Conservation (phyloP, 2,888 invertebrate genomes). For the Sialis lutaria region DNA sequence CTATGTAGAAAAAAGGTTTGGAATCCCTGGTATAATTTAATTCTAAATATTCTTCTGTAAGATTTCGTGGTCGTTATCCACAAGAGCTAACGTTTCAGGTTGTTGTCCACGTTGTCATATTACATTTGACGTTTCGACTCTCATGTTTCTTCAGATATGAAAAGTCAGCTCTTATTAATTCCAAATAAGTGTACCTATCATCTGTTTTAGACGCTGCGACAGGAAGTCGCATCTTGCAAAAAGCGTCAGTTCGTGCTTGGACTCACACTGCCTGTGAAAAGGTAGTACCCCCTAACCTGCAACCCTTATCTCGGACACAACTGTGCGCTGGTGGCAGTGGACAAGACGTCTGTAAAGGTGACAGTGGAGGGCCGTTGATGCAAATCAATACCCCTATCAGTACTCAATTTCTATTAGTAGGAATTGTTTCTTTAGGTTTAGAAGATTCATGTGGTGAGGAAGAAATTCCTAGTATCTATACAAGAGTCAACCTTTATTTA, state of each 20-base stretch:
- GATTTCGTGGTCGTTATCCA: too few relatives aligned
- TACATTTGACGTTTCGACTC: too few relatives aligned
- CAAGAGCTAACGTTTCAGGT: too few relatives aligned
- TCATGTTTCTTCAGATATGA: too few relatives aligned
- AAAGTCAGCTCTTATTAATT: too few relatives aligned
- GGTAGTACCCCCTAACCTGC: constrained; percentile 16
- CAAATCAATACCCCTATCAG: too few relatives aligned
- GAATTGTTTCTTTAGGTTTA: constrained; percentile 27
- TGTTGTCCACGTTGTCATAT: too few relatives aligned
- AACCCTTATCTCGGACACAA: constrained; percentile 22
- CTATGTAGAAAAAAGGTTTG: too few relatives aligned
- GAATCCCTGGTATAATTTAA: too few relatives aligned
- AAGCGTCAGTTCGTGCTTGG: constrained; percentile 16
- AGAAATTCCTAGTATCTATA: constrained; percentile 27
- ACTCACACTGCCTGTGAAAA: constrained; percentile 14
- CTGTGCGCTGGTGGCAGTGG: constrained; percentile 24
- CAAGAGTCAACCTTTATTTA: constrained; percentile 22
- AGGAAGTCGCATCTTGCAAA: constrained; percentile 17
- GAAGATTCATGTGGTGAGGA: constrained; percentile 21
- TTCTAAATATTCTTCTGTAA: too few relatives aligned
- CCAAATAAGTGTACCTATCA: background rate
- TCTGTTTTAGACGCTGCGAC: constrained; percentile 15
- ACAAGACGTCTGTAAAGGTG: constrained; percentile 26
- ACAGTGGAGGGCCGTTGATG: constrained; percentile 29
- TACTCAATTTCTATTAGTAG: constrained; percentile 14